Evolutionary conservation across 2,113 vertebrate genomes (phyloP), one percentile per base, ranked within the genome.

Genomic region (Cyanistes caeruleus): DNA sequence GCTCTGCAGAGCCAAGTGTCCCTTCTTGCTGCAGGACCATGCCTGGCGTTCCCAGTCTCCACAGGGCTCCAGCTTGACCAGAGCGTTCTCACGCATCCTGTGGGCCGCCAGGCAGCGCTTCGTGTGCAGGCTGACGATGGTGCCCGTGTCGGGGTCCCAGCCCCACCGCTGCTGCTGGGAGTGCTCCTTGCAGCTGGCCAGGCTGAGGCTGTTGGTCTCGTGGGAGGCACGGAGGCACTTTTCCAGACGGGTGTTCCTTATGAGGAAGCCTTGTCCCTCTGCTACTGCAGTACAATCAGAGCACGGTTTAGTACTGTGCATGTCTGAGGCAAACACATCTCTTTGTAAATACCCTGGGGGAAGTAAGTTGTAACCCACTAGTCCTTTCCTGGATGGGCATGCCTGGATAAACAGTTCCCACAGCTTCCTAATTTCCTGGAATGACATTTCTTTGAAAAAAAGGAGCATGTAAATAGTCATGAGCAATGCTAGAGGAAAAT

Each of bases 21-120:
- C 99, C 90, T 97, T 98, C 93, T 97, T 99, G 92, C 98, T 98
- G 95, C 99, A 99, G 62, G 90, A 94, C 99, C 99, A 99, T 0
- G 65, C 69, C 90, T 99, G 99, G n/a, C 23, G 93, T 18, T 92
- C 91, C 69, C 56, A 87, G 63, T 89, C 41, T 12, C 94, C 91
- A 5, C 99, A 99, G 53, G 95, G 59, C 84, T 97, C 97, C 93
- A 98, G 63, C 53, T 94, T 97, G 58, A 98, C 97, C 7, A 94
- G 73, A 27, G 98, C 96, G 6, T 97, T 92, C 41, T 98, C 94
- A n/a, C 25, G 91, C 1, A 5, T 63, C 56, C 84, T 58, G 4
- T 75, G 94, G 13, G 97, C 98, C 0, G 98, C 98, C 92, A 99
- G 93, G 94, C 99, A 99, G 65, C 94, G 95, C 73, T 95, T 96